Evolutionary conservation across 2,888 invertebrate genomes (phyloP).

Genomic region (Priocnemis perturbator): DNA sequence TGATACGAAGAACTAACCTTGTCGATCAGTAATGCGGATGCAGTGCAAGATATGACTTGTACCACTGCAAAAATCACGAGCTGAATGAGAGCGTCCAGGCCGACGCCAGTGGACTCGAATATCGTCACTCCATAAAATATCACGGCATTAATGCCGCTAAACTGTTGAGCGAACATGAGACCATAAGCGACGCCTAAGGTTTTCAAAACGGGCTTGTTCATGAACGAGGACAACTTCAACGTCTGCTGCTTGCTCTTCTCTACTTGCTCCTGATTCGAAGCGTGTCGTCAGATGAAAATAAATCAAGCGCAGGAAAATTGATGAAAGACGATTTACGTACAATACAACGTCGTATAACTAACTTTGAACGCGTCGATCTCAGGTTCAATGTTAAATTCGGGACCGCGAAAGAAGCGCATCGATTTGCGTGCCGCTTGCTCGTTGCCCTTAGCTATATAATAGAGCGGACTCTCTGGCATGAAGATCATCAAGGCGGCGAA

Average conservation of each 20-base stretch:
- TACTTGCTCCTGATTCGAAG: slow-evolving; percentile 28
- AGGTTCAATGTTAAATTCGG: slow-evolving; percentile 79
- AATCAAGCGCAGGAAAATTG: too few relatives aligned
- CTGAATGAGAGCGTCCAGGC: slow-evolving; percentile 70
- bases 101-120: slow-evolving; percentile 81
- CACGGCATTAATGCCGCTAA: slow-evolving; percentile 88
- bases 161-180: slow-evolving; percentile 91
- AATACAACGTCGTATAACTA: slow-evolving; percentile 67
- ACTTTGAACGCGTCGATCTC: slow-evolving; percentile 82
- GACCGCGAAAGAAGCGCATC: slow-evolving; percentile 83
- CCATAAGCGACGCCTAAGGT: slow-evolving; percentile 84
- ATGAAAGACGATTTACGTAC: too few relatives aligned
- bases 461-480: slow-evolving; percentile 91
- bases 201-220: slow-evolving; percentile 79
- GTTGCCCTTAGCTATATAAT: slow-evolving; percentile 79
- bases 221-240: slow-evolving; percentile 74
- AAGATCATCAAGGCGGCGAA: slow-evolving; percentile 83
- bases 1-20: too few relatives aligned
- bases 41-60: slow-evolving; percentile 85
- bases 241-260: slow-evolving; percentile 14
- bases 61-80: slow-evolving; percentile 85
- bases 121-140: slow-evolving; percentile 87
- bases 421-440: slow-evolving; percentile 82
- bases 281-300: too few relatives aligned
- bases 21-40: slow-evolving; percentile 87